A percentile compares a stretch with the other conserved stretches of the same genome.
phyloP scores from a whole-genome alignment of 2,888 invertebrate species.

The Cybosia mesomella region DNA sequence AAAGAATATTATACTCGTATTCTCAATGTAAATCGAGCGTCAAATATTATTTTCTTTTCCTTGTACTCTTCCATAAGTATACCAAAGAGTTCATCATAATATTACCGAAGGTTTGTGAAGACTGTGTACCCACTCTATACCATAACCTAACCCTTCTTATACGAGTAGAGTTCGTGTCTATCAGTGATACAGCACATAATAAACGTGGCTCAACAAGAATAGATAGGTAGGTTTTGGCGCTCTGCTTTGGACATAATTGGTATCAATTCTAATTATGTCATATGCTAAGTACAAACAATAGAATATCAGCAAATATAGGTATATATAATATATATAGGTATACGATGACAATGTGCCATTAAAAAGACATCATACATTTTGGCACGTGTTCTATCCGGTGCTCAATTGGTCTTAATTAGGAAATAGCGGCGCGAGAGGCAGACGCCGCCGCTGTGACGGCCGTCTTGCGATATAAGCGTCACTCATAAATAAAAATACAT shows the following conservation, averaged over 20 bases:
- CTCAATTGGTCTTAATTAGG: conserved; percentile 86
- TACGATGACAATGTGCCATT: conserved; percentile 69
- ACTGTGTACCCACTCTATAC: no score
- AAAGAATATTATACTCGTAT: background rate
- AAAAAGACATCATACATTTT: conserved; percentile 80
- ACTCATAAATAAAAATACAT: conserved; percentile 27
- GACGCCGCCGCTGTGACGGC: conserved; percentile 59
- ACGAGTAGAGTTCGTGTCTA: background rate
- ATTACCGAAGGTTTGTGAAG: background rate
- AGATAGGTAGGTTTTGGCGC: no score
- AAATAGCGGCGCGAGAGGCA: conserved; percentile 77
- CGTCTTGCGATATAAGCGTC: conserved; percentile 51
- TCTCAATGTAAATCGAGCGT: background rate
- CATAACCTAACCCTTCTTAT: background rate
- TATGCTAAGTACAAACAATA: background rate
- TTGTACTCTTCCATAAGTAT: no score
- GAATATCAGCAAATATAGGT: background rate
- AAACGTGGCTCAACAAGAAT: no score
- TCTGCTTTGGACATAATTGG: background rate
- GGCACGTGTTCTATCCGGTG: conserved; percentile 85
- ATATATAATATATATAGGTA: conserved; percentile 23
- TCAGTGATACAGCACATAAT: background rate
- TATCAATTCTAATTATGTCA: background rate
- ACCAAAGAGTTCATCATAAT: no score
- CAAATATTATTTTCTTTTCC: background rate